Percentiles rank a stretch among this genome's conserved stretches.
phyloP scores from a whole-genome alignment of 2,888 invertebrate species.

The Seladonia tumulorum region DNA sequence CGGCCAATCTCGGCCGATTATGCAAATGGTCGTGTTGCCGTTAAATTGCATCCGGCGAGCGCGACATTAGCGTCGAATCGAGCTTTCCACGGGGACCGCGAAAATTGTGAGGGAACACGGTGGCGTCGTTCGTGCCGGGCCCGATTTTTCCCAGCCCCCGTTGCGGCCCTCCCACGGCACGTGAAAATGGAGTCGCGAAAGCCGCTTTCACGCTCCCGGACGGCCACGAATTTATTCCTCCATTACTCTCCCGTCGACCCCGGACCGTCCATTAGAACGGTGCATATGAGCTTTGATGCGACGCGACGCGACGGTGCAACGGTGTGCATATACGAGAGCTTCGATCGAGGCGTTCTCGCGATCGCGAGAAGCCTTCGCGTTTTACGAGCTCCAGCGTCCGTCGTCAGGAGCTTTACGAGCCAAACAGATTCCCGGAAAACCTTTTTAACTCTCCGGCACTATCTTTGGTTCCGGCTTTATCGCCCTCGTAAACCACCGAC shows the following conservation, averaged over 20 bases:
- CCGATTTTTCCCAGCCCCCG: conserved; percentile 44
- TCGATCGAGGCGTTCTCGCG: background rate
- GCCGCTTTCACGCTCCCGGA: background rate
- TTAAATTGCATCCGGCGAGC: conserved; percentile 72
- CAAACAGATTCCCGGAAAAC: conserved; percentile 53
- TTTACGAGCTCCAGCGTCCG: conserved; percentile 52
- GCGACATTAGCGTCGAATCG: conserved; percentile 64
- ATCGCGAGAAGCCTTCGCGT: conserved; percentile 40
- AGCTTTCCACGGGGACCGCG: conserved; percentile 65
- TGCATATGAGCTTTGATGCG: background rate
- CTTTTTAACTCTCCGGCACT: conserved; percentile 38
- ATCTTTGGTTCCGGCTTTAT: conserved; percentile 60
- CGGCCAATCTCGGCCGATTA: conserved; percentile 74
- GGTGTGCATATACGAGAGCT: background rate
- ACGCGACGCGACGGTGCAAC: background rate
- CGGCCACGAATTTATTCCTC: background rate
- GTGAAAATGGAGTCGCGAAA: conserved; percentile 16
- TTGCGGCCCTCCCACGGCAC: background rate
- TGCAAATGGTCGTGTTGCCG: conserved; percentile 75
- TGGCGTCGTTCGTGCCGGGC: conserved; percentile 4
- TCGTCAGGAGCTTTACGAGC: conserved; percentile 53
- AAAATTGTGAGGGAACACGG: conserved; percentile 45
- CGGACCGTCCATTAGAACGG: background rate
- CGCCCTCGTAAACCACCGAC: conserved; percentile 49
- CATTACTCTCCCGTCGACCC: background rate